Conservation (phyloP, 2,113 vertebrate genomes). For the Anser brachyrhynchus region DNA sequence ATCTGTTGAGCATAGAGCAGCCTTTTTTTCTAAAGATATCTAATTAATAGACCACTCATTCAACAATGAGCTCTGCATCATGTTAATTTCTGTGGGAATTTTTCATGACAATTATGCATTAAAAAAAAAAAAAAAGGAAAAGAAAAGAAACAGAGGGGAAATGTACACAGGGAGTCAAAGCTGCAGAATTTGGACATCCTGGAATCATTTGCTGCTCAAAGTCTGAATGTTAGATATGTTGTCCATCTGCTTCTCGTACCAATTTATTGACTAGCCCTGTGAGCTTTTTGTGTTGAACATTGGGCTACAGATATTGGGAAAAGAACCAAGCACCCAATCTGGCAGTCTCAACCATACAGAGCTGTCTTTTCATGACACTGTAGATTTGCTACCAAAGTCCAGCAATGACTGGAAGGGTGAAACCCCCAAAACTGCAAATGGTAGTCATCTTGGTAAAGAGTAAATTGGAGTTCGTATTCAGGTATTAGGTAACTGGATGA, state of each 20-base stretch:
- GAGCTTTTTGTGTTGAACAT: not conserved
- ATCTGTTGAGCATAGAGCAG: not conserved
- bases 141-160: not conserved
- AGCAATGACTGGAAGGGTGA: not conserved
- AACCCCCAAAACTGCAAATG: not conserved
- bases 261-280: not conserved
- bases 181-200: not conserved
- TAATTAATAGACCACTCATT: constrained; percentile 37
- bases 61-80: constrained; percentile 1
- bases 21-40: constrained; percentile 25
- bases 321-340: not conserved
- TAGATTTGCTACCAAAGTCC: not conserved
- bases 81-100: not conserved
- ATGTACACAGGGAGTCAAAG: not conserved
- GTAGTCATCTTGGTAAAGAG: not conserved
- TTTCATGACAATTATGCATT: not conserved
- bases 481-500: not conserved
- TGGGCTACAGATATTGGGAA: not conserved
- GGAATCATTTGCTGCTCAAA: not conserved
- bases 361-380: not conserved
- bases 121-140: not conserved
- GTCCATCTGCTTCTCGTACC: not conserved
- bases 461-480: not conserved
- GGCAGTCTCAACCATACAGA: not conserved
- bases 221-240: not conserved